Evolutionary conservation across 2,113 vertebrate species (phyloP).

Genomic region (Leptobrachium leishanense): DNA sequence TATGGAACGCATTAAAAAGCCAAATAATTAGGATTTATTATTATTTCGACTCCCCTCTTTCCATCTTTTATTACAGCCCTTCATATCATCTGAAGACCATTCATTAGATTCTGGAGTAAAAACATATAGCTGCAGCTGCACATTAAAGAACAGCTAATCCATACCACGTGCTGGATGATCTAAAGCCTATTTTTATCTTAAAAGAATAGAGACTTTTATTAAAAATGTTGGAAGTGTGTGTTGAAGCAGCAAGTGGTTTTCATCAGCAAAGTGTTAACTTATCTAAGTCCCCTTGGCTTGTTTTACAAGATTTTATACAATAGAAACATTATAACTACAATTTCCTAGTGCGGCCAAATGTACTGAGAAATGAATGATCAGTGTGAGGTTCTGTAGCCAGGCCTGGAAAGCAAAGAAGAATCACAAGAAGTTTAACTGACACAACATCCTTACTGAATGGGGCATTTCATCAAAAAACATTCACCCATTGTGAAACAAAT

Average conservation of each 20-base stretch:
- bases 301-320: background rate
- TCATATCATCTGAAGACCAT: too few relatives aligned
- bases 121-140: background rate
- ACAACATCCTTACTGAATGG: too few relatives aligned
- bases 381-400: too few relatives aligned
- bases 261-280: constrained; percentile 4
- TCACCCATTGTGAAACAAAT: too few relatives aligned
- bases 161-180: constrained; percentile 2
- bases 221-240: constrained; percentile 1
- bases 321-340: constrained; percentile 10
- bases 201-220: constrained; percentile 27
- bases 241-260: constrained; percentile 11
- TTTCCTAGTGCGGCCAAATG: background rate
- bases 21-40: too few relatives aligned
- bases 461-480: too few relatives aligned
- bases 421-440: too few relatives aligned
- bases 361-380: background rate
- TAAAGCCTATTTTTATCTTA: constrained; percentile 15
- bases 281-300: background rate
- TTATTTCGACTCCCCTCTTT: too few relatives aligned
- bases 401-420: too few relatives aligned
- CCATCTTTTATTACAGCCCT: too few relatives aligned
- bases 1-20: too few relatives aligned
- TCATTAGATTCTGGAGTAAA: background rate
- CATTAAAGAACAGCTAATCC: constrained; percentile 29